Evolutionary conservation across 2,113 vertebrate species (phyloP), one percentile per base, ranked within the genome.

Genomic region (Artemisiospiza belli): DNA sequence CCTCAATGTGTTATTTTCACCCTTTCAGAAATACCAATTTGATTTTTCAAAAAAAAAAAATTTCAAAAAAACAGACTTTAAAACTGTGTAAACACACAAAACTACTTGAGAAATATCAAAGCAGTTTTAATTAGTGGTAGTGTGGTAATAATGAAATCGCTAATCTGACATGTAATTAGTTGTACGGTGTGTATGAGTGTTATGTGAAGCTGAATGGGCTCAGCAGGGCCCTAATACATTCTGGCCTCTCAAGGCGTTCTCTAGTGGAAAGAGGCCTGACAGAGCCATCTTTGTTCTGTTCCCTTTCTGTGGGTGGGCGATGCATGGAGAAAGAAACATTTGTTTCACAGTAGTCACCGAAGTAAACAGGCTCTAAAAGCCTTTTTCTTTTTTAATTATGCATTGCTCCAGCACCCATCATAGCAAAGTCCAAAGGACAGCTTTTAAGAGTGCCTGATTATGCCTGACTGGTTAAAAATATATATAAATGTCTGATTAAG

Each of bases 91-190:
- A 99, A 98, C 98, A 98, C 97, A 94, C 97, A 98, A 98, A 98
- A 95, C 98, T 98, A 98, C 98, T 98, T 98, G 98, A 98, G 98
- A 97, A 98, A 98, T 98, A 98, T 98, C 98, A 98, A 98, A 98
- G 98, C 98, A 98, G 97, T 98, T 98, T 98, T 99, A 98, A 99
- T 98, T 99, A 99, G 98, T 97, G 98, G 98, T 98, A 98, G 99
- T 98, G 98, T 97, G 97, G 97, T 98, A 98, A 98, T 99, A 98
- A 99, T 99, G 98, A 98, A 98, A 98, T 98, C 96, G 85, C 98
- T 98, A 98, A 99, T 98, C 98, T 99, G 98, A 98, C 98, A 97
- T 98, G 98, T 99, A 99, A 99, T 99, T 99, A 99, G 98, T 96
- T 83, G 98, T 98, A 97, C 95, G 98, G 97, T 98, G 97, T 98